phyloP scores from a whole-genome alignment of 2,888 invertebrate genomes.

The Drosophila seclusa region DNA sequence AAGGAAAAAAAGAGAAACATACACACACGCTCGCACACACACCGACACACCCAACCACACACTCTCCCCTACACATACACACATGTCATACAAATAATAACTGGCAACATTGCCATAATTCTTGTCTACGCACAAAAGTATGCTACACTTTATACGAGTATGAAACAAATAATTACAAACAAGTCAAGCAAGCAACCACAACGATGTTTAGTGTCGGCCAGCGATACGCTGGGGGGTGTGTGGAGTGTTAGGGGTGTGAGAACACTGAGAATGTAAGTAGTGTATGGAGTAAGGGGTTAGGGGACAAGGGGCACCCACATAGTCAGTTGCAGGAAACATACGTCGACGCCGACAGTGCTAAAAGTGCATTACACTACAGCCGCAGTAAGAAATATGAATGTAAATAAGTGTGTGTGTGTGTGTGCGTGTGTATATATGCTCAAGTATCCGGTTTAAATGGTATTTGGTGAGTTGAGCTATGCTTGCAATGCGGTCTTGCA shows the following conservation, averaged over 20 bases:
- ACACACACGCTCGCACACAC: constrained; percentile 20
- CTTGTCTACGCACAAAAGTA: constrained; percentile 75
- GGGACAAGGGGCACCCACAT: background rate
- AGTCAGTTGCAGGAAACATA: constrained; percentile 54
- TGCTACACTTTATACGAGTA: constrained; percentile 67
- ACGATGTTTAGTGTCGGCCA: constrained; percentile 29
- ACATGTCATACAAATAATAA: constrained; percentile 55
- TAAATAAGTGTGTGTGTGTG: background rate
- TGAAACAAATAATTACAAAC: constrained; percentile 77
- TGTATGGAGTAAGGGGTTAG: background rate
- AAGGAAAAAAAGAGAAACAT: constrained; percentile 45
- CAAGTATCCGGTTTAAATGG: constrained; percentile 37
- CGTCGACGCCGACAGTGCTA: constrained; percentile 60
- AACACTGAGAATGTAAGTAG: background rate
- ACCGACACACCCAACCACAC: constrained; percentile 7
- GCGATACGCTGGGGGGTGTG: background rate
- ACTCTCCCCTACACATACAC: constrained; percentile 14
- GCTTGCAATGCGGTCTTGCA: constrained; percentile 29
- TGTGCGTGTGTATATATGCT: background rate
- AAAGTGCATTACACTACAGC: constrained; percentile 68
- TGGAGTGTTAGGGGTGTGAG: too few species aligned
- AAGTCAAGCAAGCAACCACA: constrained; percentile 70
- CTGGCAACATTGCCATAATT: constrained; percentile 72
- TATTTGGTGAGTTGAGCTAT: constrained; percentile 36
- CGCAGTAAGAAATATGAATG: constrained; percentile 5